Evolutionary conservation across 2,888 invertebrate species (phyloP).

Genomic region (Drosophila longiperda): DNA sequence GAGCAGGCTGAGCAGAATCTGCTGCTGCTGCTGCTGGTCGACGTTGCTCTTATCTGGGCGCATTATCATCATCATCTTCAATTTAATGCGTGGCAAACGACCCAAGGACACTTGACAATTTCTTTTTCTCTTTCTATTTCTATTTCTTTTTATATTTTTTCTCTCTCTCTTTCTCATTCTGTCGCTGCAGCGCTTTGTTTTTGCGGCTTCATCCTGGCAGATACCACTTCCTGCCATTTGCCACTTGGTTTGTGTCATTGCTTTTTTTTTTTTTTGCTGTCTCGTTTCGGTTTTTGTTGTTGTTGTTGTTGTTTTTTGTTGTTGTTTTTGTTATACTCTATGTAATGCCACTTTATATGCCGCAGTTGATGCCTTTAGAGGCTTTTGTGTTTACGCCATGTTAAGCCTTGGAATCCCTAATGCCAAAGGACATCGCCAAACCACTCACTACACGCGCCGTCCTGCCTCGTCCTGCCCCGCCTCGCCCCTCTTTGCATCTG

Average conservation of each 20-base stretch:
- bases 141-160: constrained; percentile 40
- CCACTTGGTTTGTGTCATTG: constrained; percentile 23
- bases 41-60: constrained; percentile 57
- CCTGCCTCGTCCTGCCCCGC: neutral
- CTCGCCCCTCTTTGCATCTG: constrained; percentile 11
- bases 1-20: neutral
- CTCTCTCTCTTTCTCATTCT: constrained; percentile 4
- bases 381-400: constrained; percentile 80
- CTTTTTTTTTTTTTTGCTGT: constrained; percentile 4
- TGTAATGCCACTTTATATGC: constrained; percentile 83
- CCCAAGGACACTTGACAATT: constrained; percentile 74
- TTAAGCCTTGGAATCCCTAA: constrained; percentile 81
- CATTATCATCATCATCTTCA: constrained; percentile 81
- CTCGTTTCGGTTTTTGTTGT: constrained; percentile 1
- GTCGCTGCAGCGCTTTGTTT: constrained; percentile 53
- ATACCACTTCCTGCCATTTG: constrained; percentile 68
- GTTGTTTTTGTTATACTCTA: constrained; percentile 53
- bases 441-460: constrained; percentile 16
- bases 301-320: constrained; percentile 14
- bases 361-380: constrained; percentile 82
- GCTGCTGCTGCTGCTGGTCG: constrained; percentile 19
- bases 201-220: constrained; percentile 51
- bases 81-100: constrained; percentile 77
- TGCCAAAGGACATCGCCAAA: constrained; percentile 67
- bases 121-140: constrained; percentile 37